Percentiles rank a stretch among this genome's conserved stretches.
Conservation (phyloP, 2,797 vertebrate genomes). For the Odontamblyopus rebecca region DNA sequence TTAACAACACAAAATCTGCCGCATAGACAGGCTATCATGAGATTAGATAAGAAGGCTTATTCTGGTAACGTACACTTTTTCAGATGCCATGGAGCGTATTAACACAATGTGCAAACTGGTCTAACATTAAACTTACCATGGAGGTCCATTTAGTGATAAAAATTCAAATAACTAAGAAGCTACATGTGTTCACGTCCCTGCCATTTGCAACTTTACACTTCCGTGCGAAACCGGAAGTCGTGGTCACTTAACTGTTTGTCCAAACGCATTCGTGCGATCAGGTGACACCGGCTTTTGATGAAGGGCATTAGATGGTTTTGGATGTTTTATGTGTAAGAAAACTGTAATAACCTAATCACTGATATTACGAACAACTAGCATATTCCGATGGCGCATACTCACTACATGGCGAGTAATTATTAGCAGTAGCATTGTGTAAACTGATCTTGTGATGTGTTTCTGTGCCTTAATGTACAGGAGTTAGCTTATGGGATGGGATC, state of each 20-base stretch:
- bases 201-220: no score
- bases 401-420: neutral
- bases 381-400: no score
- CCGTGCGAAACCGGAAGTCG: constrained; percentile 4
- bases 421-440: constrained; percentile 2
- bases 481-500: neutral
- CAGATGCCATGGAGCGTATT: neutral
- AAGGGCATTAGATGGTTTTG: constrained; percentile 23
- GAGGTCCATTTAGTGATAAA: neutral
- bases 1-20: no score
- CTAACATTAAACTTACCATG: neutral
- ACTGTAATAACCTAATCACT: neutral
- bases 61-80: no score
- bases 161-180: neutral
- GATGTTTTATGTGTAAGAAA: neutral
- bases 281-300: constrained; percentile 8
- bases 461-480: neutral
- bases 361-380: neutral
- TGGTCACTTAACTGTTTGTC: fast-evolving
- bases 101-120: neutral
- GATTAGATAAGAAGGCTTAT: no score
- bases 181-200: neutral
- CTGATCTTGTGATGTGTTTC: neutral
- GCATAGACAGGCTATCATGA: no score
- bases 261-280: neutral